Conservation (phyloP, 2,797 vertebrate genomes). For the Alca torda region DNA sequence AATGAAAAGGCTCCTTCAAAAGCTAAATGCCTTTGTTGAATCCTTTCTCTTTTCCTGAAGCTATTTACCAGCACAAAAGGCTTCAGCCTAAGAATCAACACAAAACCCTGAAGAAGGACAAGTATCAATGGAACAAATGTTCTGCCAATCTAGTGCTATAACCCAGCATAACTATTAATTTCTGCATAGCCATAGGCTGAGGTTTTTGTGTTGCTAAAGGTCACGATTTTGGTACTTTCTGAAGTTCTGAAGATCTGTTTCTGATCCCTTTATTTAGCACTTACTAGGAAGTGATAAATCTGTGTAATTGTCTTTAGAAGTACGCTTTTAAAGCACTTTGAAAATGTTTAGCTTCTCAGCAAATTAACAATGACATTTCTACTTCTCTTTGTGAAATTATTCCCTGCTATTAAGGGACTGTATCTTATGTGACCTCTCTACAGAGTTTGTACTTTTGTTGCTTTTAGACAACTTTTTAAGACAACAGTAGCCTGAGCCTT, state of each 20-base stretch:
- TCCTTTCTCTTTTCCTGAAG: background rate
- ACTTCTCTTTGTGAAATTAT: background rate
- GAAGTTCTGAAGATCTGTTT: background rate
- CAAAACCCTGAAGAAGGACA: background rate
- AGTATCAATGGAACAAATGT: background rate
- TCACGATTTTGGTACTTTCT: background rate
- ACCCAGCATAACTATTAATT: background rate
- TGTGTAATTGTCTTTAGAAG: background rate
- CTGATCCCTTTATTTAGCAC: background rate
- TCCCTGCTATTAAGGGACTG: background rate
- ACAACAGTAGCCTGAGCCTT: background rate
- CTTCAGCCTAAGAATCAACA: background rate
- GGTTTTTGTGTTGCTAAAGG: background rate
- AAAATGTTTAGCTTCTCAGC: background rate
- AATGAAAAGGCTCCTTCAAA: slow-evolving; percentile 16
- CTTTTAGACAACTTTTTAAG: background rate
- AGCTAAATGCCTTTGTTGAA: background rate
- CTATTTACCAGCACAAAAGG: background rate
- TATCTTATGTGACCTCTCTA: background rate
- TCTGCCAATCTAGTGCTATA: background rate
- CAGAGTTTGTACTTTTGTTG: background rate
- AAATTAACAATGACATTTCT: background rate
- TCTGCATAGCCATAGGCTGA: background rate
- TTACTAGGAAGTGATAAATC: background rate
- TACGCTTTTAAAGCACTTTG: background rate